Evolutionary conservation across 2,113 vertebrate species (phyloP).

Genomic region (Oreochromis tanganicae): DNA sequence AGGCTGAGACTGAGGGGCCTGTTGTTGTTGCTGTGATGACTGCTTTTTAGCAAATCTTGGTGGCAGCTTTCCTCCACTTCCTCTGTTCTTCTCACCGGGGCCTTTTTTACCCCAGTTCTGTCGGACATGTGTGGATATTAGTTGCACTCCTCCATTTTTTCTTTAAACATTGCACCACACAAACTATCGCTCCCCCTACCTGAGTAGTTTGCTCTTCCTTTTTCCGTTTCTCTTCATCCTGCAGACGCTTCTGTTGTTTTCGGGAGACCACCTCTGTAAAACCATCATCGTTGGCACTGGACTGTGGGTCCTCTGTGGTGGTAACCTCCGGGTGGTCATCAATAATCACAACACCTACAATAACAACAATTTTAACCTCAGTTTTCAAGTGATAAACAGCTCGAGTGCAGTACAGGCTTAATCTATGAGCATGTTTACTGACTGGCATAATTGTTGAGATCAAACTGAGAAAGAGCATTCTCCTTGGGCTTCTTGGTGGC

Average conservation of each 20-base stretch:
- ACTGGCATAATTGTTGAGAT: conserved; percentile 99
- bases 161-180: neutral
- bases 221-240: conserved; percentile 95
- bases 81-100: conserved; percentile 85
- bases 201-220: conserved; percentile 95
- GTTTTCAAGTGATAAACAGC: neutral
- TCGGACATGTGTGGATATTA: neutral
- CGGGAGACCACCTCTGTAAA: conserved; percentile 98
- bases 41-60: conserved; percentile 97
- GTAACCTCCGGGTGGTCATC: conserved; percentile 98
- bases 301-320: conserved; percentile 94
- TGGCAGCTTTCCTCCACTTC: conserved; percentile 86
- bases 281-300: conserved; percentile 89
- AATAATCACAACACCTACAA: conserved; percentile 95
- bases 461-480: conserved; percentile 96
- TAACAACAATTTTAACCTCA: neutral
- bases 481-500: conserved; percentile 92
- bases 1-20: conserved; percentile 53
- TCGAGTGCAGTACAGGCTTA: neutral
- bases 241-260: conserved; percentile 96
- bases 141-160: neutral
- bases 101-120: conserved; percentile 96
- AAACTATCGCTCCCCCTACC: conserved; percentile 61
- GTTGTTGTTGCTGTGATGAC: conserved; percentile 65
- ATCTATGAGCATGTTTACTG: conserved; percentile 42